phyloP scores from a whole-genome alignment of 2,888 invertebrate genomes.

The Drosophila setosimentum region DNA sequence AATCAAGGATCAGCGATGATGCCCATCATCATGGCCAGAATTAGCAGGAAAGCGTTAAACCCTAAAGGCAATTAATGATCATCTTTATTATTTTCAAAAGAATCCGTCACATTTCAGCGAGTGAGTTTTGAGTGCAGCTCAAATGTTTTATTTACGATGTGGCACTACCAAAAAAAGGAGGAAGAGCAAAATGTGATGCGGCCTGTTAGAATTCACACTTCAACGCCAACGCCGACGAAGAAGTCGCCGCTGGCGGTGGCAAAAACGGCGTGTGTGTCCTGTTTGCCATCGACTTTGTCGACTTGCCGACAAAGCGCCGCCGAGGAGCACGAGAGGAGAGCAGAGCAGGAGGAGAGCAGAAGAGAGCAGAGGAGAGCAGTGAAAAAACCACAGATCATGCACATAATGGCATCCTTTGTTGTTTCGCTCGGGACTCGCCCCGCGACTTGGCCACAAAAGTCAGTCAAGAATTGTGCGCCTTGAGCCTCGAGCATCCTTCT shows the following conservation, averaged over 20 bases:
- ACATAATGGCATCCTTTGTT: slow-evolving; percentile 76
- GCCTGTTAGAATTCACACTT: slow-evolving; percentile 81
- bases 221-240: slow-evolving; percentile 47
- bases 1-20: slow-evolving; percentile 72
- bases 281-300: slow-evolving; percentile 31
- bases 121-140: slow-evolving; percentile 44
- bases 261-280: slow-evolving; percentile 60
- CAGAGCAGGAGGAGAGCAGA: background rate
- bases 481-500: slow-evolving; percentile 40
- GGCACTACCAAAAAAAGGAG: background rate
- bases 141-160: slow-evolving; percentile 73
- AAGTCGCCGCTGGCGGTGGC: slow-evolving; percentile 40
- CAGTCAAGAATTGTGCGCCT: slow-evolving; percentile 1
- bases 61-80: slow-evolving; percentile 55
- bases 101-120: slow-evolving; percentile 75
- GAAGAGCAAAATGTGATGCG: slow-evolving; percentile 44
- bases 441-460: slow-evolving; percentile 26
- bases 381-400: slow-evolving; percentile 77
- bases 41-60: slow-evolving; percentile 77
- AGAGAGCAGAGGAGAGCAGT: background rate
- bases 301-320: slow-evolving; percentile 77
- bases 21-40: slow-evolving; percentile 43
- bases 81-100: slow-evolving; percentile 50
- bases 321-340: slow-evolving; percentile 18
- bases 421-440: slow-evolving; percentile 8